These are phyloP conservation scores for Cynopterus brachyotis DNA, from an alignment of 2,113 vertebrate species.

Conservation along the genomic window DNA sequence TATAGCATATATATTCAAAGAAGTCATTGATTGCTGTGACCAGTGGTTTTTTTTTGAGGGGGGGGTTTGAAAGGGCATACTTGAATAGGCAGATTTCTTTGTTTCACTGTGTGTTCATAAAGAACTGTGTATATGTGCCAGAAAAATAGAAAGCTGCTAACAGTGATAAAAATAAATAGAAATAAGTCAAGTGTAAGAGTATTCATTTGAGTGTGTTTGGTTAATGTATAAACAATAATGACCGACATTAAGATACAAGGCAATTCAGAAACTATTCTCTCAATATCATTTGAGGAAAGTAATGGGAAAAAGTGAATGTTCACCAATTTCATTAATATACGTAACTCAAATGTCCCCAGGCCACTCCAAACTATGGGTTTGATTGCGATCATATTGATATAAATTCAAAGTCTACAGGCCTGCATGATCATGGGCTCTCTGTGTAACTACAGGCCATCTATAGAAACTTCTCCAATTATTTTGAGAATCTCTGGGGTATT, in stretches of 20 bases:
- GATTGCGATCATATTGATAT: not conserved
- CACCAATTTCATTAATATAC: not conserved
- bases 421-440: not conserved
- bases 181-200: slow-evolving; percentile 54
- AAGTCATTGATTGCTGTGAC: not conserved
- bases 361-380: not conserved
- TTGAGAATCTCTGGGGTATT: not conserved
- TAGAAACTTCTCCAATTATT: not conserved
- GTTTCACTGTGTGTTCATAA: not conserved
- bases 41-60: not conserved
- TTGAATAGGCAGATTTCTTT: not conserved
- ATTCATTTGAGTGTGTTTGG: not conserved
- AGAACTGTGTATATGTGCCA: not conserved
- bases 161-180: slow-evolving; percentile 38
- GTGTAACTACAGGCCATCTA: not conserved
- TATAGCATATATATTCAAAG: not conserved
- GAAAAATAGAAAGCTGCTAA: not conserved
- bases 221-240: slow-evolving; percentile 19
- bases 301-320: slow-evolving; percentile 9
- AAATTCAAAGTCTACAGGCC: not conserved
- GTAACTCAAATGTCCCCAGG: not conserved
- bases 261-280: not conserved
- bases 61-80: too few species aligned
- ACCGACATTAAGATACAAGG: not conserved
- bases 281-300: slow-evolving; percentile 5